Evolutionary conservation across 2,888 invertebrate genomes (phyloP).

Genomic region (Pocota personata): DNA sequence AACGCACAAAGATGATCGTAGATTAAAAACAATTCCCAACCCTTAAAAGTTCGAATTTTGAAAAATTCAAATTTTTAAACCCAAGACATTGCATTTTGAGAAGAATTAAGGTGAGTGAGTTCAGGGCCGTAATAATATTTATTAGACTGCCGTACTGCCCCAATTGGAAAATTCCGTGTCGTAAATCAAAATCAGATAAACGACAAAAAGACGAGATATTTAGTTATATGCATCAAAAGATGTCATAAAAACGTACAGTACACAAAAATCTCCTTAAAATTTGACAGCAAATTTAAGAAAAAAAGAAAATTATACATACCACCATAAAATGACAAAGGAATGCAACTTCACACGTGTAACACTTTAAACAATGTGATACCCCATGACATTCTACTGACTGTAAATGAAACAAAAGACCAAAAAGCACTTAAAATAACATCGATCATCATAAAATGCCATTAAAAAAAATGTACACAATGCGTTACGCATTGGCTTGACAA

Average conservation of each 20-base stretch:
- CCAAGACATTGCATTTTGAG: too few species aligned
- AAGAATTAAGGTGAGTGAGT: too few species aligned
- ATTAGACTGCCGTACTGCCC: too few species aligned
- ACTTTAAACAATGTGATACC: background rate
- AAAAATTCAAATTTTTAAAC: too few species aligned
- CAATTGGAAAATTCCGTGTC: too few species aligned
- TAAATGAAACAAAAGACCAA: conserved; percentile 27
- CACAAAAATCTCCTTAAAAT: background rate
- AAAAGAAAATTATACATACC: background rate
- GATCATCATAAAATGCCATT: conserved; percentile 46
- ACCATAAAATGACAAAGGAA: background rate
- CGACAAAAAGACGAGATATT: too few species aligned
- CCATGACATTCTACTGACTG: background rate
- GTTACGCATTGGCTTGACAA: conserved; percentile 31
- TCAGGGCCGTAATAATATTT: too few species aligned
- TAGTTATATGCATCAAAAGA: background rate
- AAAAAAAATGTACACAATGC: conserved; percentile 21
- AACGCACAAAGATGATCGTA: too few species aligned
- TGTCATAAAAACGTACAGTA: background rate
- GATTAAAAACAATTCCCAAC: too few species aligned
- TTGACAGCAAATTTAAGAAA: background rate
- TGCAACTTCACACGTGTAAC: conserved; percentile 3
- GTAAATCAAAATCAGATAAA: too few species aligned
- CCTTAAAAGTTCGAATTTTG: too few species aligned
- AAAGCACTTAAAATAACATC: conserved; percentile 40